Percentiles rank a stretch among this genome's conserved stretches.
Evolutionary conservation across 2,797 vertebrate species (phyloP).

Genomic region (Euphonia xanthogaster): DNA sequence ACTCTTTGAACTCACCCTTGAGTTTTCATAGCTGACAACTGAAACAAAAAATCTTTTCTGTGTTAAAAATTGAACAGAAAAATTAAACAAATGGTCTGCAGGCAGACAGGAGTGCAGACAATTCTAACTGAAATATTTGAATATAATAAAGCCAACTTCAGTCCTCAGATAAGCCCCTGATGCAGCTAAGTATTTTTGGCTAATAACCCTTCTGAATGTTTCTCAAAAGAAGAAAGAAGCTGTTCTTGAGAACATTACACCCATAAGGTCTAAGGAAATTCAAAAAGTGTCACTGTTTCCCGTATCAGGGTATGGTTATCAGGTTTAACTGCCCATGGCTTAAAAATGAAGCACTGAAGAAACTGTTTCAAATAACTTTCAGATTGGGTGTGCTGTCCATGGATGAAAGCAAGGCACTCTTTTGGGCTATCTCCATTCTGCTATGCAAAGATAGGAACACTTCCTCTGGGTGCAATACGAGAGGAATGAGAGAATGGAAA

Average conservation of each 20-base stretch:
- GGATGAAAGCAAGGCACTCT: background rate
- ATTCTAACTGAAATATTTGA: background rate
- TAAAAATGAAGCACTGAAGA: background rate
- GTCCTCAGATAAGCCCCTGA: background rate
- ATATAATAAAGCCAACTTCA: background rate
- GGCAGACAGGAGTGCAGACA: background rate
- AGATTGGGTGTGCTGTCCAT: background rate
- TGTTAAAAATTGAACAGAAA: background rate
- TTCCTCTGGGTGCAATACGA: background rate
- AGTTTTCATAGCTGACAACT: background rate
- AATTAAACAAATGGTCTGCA: background rate
- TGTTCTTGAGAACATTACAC: background rate
- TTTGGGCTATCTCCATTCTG: background rate
- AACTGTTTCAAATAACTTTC: background rate
- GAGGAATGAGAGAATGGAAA: slow-evolving; percentile 22
- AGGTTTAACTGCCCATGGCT: background rate
- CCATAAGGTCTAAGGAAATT: background rate
- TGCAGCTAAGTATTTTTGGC: background rate
- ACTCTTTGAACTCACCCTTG: background rate
- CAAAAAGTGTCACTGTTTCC: background rate
- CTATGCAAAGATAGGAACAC: slow-evolving; percentile 16
- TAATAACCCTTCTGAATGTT: background rate
- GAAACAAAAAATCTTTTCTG: background rate
- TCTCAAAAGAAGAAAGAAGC: background rate
- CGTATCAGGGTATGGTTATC: background rate